A percentile compares a stretch with the other conserved stretches of the same genome.
Evolutionary conservation across 2,797 vertebrate species (phyloP).

Genomic region (Trachurus trachurus): DNA sequence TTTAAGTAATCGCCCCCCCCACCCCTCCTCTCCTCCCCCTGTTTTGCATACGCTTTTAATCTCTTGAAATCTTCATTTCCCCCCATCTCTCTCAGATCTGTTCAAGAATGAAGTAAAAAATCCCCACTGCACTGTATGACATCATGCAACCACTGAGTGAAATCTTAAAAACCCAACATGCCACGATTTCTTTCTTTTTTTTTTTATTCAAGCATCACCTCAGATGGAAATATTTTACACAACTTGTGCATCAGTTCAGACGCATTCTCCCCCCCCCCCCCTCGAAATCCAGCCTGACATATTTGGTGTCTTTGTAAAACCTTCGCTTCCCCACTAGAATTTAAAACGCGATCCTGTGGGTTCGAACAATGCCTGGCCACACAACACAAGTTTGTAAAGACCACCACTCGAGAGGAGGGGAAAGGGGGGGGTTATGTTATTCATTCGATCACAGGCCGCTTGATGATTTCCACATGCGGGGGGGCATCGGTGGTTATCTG

Average conservation of each 20-base stretch:
- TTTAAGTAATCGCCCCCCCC: neutral
- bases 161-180: neutral
- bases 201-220: neutral
- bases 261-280: neutral
- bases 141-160: neutral
- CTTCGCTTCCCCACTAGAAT: constrained; percentile 26
- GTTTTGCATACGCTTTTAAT: constrained; percentile 5
- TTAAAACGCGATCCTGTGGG: constrained; percentile 28
- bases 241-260: constrained; percentile 5
- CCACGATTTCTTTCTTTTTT: neutral
- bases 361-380: constrained; percentile 56
- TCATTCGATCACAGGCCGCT: constrained; percentile 23
- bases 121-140: neutral
- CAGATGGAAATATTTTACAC: constrained; percentile 15
- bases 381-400: constrained; percentile 35
- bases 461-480: constrained; percentile 51
- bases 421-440: neutral
- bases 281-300: constrained; percentile 14
- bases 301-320: constrained; percentile 43
- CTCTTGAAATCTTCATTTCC: neutral
- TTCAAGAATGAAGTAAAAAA: neutral
- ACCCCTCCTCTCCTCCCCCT: too few relatives aligned
- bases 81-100: neutral
- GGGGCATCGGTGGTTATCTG: constrained; percentile 36
- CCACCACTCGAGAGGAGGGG: constrained; percentile 1